phyloP scores from a whole-genome alignment of 2,113 vertebrate species.

The Eupsittula cactorum region DNA sequence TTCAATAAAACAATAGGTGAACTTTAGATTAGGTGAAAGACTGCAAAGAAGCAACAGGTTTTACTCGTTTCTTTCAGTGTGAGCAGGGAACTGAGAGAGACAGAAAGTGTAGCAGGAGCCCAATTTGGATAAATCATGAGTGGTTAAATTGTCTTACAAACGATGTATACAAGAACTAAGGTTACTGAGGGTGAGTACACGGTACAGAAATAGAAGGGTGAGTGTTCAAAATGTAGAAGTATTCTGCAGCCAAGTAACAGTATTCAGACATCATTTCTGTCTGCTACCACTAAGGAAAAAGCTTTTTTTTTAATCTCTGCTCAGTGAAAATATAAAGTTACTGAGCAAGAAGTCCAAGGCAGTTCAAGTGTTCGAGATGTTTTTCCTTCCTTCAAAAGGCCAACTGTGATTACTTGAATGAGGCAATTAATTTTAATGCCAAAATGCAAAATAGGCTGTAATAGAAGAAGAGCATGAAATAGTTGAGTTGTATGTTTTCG shows the following conservation, averaged over 20 bases:
- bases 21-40: background rate
- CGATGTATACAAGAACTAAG: background rate
- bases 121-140: background rate
- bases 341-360: background rate
- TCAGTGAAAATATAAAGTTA: background rate
- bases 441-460: background rate
- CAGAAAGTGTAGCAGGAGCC: background rate
- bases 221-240: background rate
- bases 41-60: background rate
- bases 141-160: background rate
- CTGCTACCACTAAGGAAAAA: background rate
- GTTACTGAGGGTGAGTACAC: background rate
- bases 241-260: background rate
- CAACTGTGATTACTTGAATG: background rate
- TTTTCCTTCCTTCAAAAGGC: background rate
- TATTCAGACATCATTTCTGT: background rate
- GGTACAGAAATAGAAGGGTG: background rate
- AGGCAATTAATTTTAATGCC: background rate
- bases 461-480: background rate
- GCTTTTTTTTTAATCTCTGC: background rate
- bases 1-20: background rate
- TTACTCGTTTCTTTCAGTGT: background rate
- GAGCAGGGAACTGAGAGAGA: background rate
- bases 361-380: background rate
- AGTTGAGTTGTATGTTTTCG: background rate